Base-by-base conservation (phyloP, 2,888 invertebrate species). In the Oscheius sp. region DNA sequence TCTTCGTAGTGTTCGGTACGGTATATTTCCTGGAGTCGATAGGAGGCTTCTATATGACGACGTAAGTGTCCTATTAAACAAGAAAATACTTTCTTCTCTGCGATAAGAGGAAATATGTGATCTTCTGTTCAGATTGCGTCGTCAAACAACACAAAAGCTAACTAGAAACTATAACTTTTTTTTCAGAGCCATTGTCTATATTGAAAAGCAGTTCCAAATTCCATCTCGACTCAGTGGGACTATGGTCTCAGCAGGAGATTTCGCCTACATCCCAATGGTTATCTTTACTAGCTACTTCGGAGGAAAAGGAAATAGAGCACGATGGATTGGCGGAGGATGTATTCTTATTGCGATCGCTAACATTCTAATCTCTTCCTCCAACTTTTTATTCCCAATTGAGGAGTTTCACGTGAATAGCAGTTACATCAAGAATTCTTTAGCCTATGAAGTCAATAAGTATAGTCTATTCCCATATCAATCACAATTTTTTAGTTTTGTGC, bases 1-100 rank as follows among this genome's bases (percentile, higher is more conserved):
- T 84, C 71, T 76, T 83, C 66, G 70, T 74, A 48, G 71, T 86
- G 1, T 86, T 86, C 71, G 78, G 83, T 34, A 63, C 76, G 17
- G 83, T 84, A 27, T 86, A 86, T 70, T 86, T 86, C 64, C 73
- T 86, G 48, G 86, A 86, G 71, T 83, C 86, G 17, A 86, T 86
- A 65, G 85, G 84, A 33, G 84, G 85, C 50, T 86, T 86, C 64
- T 86, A 85, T 71, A 83, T 87, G 83, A 84, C 85, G 46, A 85
- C 82, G 84, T 82, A 31, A 42, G 66, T 61, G 34, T 12, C 55
- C 53, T 17, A 25, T 45, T 42, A 55, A 25, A 52, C 39, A 33
- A 17, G n/a, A n/a, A 45, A 42, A 29, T 2, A 45, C 10, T 61
- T 23, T 4, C n/a, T 12, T 42, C n/a, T n/a, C n/a, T n/a, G n/a